Base-by-base conservation (phyloP, 2,888 invertebrate genomes). In the Cantharis rufa region DNA sequence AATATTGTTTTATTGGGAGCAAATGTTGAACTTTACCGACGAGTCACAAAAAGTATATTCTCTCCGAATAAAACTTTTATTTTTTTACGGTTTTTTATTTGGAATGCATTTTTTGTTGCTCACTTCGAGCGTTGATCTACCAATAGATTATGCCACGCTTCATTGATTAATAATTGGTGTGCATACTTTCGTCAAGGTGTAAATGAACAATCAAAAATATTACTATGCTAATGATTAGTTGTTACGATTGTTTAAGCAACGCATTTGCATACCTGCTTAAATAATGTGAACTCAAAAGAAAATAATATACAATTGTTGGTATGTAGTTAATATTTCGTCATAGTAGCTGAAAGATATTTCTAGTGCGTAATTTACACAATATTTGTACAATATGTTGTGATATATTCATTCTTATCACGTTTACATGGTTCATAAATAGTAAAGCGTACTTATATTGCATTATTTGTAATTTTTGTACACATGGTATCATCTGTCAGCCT, bases 401-500 rank as follows among this genome's bases (percentile, higher is more conserved):
- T 32, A 32, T 32, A 32, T 32, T 48, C 18, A 66, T 66, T 66
- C 24, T 66, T 21, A 66, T 66, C 64, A 21, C 64, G 64, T 66
- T 66, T 66, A 21, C 24, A 66, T 15, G 27, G 24, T 66, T 66
- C 64, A 66, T 66, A 66, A 66, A 66, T 66, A 66, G 64, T 16
- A 66, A 66, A 66, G 24, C 7, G 21, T 63, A 63, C 63, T 10
- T 63, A 63, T 11, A 21, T 15, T 24, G 64, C 64, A 18, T 64
- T 24, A 21, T 66, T 66, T 66, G 21, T 66, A 66, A 66, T 66
- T 21, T n/a, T 66, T 66, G 64, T 66, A 66, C 24, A 21, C 24
- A 66, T 63, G 70, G 27, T 62, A 70, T 74, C 70, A 70, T 74
- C 74, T 74, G 32, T 70, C 74, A 74, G 64, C 70, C 74, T 74